These are phyloP conservation scores for Hypocryptadius cinnamomeus DNA, from an alignment of 2,113 vertebrate genomes.

Conservation along the genomic window DNA sequence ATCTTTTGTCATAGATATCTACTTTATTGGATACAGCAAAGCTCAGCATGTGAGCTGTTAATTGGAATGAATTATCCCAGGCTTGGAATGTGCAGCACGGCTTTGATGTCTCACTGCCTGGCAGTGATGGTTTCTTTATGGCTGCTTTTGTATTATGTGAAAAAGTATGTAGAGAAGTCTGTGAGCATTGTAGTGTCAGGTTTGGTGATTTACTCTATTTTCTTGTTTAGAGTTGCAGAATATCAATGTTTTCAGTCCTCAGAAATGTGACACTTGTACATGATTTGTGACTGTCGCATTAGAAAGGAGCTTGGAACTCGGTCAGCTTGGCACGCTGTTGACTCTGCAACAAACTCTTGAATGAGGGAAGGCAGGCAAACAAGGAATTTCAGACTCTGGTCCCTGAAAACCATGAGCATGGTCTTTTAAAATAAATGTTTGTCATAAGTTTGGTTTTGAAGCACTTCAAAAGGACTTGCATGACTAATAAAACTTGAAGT, in stretches of 20 bases:
- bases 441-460: background rate
- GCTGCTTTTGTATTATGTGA: background rate
- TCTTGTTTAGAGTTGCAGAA: background rate
- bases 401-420: background rate
- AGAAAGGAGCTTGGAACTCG: background rate
- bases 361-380: background rate
- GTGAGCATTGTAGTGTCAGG: background rate
- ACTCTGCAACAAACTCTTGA: background rate
- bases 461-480: background rate
- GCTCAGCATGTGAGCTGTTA: background rate
- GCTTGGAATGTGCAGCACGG: background rate
- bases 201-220: background rate
- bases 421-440: background rate
- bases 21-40: background rate
- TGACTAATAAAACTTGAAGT: background rate
- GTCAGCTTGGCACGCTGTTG: background rate
- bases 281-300: background rate
- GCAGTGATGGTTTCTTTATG: background rate
- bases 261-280: background rate
- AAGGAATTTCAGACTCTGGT: background rate
- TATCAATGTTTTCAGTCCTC: background rate
- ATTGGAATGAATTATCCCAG: background rate
- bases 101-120: background rate
- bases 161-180: background rate
- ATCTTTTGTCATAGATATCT: background rate